Percentiles rank a stretch among this genome's conserved stretches.
Evolutionary conservation across 2,797 vertebrate species (phyloP).

Genomic region (Artibeus lituratus): DNA sequence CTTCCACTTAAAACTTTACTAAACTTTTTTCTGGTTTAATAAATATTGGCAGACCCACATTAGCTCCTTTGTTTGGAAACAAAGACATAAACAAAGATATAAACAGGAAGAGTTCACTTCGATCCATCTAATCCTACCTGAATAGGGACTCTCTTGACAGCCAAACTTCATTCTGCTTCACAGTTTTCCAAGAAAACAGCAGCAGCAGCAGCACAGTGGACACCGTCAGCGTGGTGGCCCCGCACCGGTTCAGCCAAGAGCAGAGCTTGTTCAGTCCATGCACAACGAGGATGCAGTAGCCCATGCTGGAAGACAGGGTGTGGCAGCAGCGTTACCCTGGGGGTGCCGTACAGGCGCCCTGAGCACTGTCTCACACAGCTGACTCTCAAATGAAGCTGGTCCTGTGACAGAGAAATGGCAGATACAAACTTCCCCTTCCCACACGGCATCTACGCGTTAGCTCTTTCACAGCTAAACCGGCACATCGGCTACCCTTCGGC

Average conservation of each 20-base stretch:
- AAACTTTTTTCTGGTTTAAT: neutral
- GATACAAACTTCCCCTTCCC: neutral
- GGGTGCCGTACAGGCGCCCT: neutral
- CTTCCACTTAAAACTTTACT: neutral
- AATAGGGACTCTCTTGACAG: constrained; percentile 95
- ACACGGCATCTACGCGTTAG: rapidly evolving
- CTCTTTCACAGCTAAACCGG: neutral
- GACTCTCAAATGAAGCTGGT: constrained; percentile 10
- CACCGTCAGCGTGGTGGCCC: constrained; percentile 83
- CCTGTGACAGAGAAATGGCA: constrained; percentile 38
- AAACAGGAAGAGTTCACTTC: neutral
- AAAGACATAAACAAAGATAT: neutral
- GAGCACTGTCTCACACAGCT: neutral
- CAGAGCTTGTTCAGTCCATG: constrained; percentile 91
- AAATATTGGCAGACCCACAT: neutral
- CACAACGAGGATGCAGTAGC: constrained; percentile 95
- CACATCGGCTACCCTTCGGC: rapidly evolving
- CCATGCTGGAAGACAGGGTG: constrained; percentile 88
- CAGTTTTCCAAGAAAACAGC: constrained; percentile 95
- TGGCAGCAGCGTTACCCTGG: neutral
- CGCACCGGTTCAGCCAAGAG: constrained; percentile 86
- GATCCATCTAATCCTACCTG: constrained; percentile 83
- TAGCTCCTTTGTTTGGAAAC: neutral
- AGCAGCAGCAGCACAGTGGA: constrained; percentile 89
- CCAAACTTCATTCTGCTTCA: constrained; percentile 96